Base-by-base conservation (phyloP, 2,113 vertebrate genomes). In the Meleagris gallopavo region DNA sequence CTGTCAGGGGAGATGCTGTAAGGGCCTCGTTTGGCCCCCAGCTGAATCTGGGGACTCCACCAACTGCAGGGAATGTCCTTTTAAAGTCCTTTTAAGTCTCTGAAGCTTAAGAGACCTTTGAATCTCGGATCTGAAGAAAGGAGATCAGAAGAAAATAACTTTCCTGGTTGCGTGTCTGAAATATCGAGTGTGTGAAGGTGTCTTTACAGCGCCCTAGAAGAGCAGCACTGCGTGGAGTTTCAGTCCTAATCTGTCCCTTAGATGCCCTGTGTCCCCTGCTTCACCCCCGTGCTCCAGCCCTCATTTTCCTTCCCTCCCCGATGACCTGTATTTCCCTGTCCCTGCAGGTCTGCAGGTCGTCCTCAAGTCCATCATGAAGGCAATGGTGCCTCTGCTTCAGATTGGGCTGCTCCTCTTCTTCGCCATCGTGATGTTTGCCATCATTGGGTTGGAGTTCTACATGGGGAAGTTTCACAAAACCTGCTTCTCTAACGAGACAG, bases 321-420 rank as follows among this genome's bases (percentile, higher is more conserved):
- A 40, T 18, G 13, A 48, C 2, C 0, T n/a, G 30, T 13, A 18
- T 80, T 64, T 10, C 11, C 66, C 36, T n/a, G 14, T 88, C 67
- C 65, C 57, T 20, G 6, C 88, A 99, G 99, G 99, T 91, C 95
- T 99, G 67, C 99, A 99, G 97, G 99, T 99, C 94, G 99, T 99
- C 21, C 97, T 99, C 82, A 99, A 99, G 97, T 99, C 99, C 94
- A 99, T 99, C 89, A 99, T 99, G 99, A 99, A 99, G 97, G 99
- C 99, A 8, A 99, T 99, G 99, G 98, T 99, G 5, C 99, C 99
- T 8, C 97, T 99, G 86, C 98, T 99, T 38, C 99, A 99, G 97
- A 99, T 99, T 0, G 99, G 99, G 84, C 94, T 99, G 95, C 98
- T 99, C 29, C 98, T 99, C 36, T 99, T 99, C 98, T 99, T 99